Percentiles rank a stretch among this genome's conserved stretches.
Evolutionary conservation across 2,888 invertebrate species (phyloP).

Genomic region (Cephonodes hylas): DNA sequence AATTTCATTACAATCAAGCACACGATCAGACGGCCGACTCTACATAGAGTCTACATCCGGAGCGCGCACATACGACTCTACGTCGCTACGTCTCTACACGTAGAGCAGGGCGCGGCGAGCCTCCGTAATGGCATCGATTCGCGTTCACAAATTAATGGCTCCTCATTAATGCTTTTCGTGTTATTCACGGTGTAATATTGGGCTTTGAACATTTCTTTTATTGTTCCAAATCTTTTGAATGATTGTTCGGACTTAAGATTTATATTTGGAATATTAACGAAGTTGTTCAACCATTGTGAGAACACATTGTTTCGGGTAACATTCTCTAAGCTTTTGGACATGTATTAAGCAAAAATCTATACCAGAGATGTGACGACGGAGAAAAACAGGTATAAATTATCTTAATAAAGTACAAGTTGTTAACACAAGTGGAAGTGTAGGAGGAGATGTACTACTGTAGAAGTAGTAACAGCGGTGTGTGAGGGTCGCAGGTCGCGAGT

Average conservation of each 20-base stretch:
- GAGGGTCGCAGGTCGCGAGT: too few relatives aligned
- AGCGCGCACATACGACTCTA: background rate
- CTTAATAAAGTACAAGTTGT: too few relatives aligned
- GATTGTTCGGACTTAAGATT: background rate
- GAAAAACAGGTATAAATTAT: too few relatives aligned
- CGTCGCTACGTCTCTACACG: background rate
- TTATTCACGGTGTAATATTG: background rate
- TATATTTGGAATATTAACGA: background rate
- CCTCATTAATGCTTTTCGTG: background rate
- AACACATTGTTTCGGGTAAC: too few relatives aligned
- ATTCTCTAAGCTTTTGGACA: too few relatives aligned
- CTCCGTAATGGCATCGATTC: conserved; percentile 11
- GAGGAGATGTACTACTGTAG: too few relatives aligned
- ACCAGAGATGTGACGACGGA: too few relatives aligned
- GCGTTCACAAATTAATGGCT: background rate
- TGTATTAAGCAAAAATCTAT: too few relatives aligned
- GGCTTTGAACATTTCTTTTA: background rate
- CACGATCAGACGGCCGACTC: background rate
- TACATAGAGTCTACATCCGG: background rate
- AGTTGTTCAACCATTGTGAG: too few relatives aligned
- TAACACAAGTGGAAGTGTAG: too few relatives aligned
- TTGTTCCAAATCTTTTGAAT: background rate
- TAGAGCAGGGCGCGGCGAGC: conserved; percentile 5
- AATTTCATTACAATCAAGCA: background rate
- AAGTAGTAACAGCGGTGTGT: too few relatives aligned